Evolutionary conservation across 2,113 vertebrate species (phyloP).

Genomic region (Gadus macrocephalus): DNA sequence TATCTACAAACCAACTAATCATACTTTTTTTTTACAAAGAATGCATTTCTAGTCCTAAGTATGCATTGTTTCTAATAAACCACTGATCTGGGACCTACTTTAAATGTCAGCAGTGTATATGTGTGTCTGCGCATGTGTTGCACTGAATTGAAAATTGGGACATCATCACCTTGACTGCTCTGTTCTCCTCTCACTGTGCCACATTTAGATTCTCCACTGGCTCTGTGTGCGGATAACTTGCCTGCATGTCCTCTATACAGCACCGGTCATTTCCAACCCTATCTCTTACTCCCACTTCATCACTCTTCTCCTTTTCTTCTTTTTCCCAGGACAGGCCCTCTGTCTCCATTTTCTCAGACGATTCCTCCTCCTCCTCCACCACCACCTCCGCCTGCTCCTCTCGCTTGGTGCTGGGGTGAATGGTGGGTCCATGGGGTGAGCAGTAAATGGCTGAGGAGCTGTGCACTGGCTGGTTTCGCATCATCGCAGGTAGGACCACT

Average conservation of each 20-base stretch:
- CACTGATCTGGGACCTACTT: too few species aligned
- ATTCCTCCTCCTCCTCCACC: conserved; percentile 12
- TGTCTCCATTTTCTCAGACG: conserved; percentile 2
- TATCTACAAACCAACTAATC: too few species aligned
- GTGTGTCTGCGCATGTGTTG: conserved; percentile 7
- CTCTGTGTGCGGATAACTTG: background rate
- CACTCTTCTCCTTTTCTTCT: conserved; percentile 5
- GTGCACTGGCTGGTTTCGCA: conserved; percentile 58
- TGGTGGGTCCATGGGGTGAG: conserved; percentile 26
- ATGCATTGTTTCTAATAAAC: too few species aligned
- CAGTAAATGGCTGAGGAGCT: conserved; percentile 60
- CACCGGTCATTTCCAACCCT: conserved; percentile 6
- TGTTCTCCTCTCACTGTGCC: background rate
- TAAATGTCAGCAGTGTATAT: too few species aligned
- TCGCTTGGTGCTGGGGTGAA: background rate
- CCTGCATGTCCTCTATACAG: conserved; percentile 1
- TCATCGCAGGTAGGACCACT: conserved; percentile 54
- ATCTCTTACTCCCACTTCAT: conserved; percentile 8
- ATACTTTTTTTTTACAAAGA: too few species aligned
- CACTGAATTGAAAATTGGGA: conserved; percentile 17
- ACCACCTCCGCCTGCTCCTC: conserved; percentile 7
- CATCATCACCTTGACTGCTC: conserved; percentile 42
- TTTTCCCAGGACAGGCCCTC: conserved; percentile 16
- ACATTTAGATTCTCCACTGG: conserved; percentile 43
- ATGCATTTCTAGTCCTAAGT: too few species aligned